Conservation (phyloP, 2,113 vertebrate genomes). For the Rhinoderma darwinii region DNA sequence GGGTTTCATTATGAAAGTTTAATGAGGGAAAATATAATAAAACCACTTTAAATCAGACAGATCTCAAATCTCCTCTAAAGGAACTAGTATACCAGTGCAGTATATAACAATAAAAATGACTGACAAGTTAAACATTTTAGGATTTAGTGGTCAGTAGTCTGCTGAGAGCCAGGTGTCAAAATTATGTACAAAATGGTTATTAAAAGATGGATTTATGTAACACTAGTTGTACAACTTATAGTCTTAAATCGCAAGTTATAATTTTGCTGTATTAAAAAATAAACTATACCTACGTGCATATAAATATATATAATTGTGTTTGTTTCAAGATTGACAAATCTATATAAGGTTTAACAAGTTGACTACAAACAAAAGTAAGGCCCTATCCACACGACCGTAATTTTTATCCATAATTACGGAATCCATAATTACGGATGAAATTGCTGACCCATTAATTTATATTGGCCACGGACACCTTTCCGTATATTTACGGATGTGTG, state of each 20-base stretch:
- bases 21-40: neutral
- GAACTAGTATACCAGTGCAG: neutral
- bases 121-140: slow-evolving; percentile 23
- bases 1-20: neutral
- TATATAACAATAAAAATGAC: neutral
- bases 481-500: too few species aligned
- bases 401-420: too few species aligned
- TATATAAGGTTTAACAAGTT: neutral
- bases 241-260: neutral
- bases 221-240: neutral
- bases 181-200: slow-evolving; percentile 17
- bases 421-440: too few species aligned
- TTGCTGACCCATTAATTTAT: too few species aligned
- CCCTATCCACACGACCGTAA: too few species aligned
- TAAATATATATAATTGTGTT: neutral
- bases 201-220: neutral
- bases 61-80: neutral
- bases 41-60: neutral
- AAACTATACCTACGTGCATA: neutral
- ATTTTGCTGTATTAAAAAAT: neutral
- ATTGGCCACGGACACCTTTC: too few species aligned
- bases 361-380: neutral
- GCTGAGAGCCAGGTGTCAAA: slow-evolving; percentile 9
- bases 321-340: neutral
- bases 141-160: neutral